Percentiles rank a stretch among this genome's conserved stretches.
These are phyloP conservation scores for Cremastinae sp. DNA, from an alignment of 2,888 invertebrate species.

Conservation along the genomic window DNA sequence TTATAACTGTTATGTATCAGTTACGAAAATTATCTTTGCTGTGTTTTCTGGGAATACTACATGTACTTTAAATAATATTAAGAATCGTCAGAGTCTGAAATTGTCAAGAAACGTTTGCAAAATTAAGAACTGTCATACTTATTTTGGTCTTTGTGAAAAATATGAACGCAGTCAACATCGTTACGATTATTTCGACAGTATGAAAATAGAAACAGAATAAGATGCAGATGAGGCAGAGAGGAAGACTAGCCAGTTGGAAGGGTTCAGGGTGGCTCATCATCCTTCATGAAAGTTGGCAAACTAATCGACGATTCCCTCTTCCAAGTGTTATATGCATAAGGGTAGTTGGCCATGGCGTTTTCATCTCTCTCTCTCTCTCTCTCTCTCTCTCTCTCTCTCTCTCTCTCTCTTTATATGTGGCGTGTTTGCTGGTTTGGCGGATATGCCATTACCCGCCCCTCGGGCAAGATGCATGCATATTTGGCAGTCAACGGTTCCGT, in stretches of 20 bases:
- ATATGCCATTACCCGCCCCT: constrained; percentile 67
- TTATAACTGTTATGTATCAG: too few relatives aligned
- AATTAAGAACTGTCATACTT: too few relatives aligned
- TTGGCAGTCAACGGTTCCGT: constrained; percentile 74
- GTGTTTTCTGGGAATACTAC: too few relatives aligned
- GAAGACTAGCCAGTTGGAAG: constrained; percentile 20
- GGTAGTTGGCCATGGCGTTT: constrained; percentile 68
- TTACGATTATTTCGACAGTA: neutral
- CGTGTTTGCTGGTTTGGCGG: constrained; percentile 44
- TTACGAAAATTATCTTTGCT: too few relatives aligned
- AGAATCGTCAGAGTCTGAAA: too few relatives aligned
- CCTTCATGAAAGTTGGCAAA: constrained; percentile 69
- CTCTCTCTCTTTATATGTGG: constrained; percentile 13
- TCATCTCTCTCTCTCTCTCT: constrained; percentile 21
- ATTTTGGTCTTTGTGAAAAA: too few relatives aligned
- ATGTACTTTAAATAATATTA: too few relatives aligned
- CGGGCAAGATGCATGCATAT: constrained; percentile 78
- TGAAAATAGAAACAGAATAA: neutral
- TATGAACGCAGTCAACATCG: neutral
- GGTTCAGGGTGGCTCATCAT: constrained; percentile 34
- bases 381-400: constrained; percentile 16
- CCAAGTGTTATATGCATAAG: constrained; percentile 74
- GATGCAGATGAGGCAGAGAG: constrained; percentile 45
- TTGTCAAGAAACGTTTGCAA: too few relatives aligned
- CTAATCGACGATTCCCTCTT: constrained; percentile 78